Evolutionary conservation across 2,113 vertebrate genomes (phyloP).

Genomic region (Psittacula cyanocephala): DNA sequence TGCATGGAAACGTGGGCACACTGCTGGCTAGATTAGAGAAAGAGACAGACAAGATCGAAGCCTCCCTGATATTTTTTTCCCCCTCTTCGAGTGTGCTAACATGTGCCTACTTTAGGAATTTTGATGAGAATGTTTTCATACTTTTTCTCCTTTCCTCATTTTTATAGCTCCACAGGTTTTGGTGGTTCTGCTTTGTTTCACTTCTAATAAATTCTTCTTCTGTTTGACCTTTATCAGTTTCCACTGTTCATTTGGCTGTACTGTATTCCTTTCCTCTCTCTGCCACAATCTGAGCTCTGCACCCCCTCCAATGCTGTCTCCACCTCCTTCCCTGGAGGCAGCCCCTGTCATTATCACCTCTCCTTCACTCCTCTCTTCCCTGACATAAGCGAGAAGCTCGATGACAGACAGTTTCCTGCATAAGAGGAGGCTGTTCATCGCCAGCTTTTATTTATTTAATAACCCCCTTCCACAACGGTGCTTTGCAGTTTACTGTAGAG

Average conservation of each 20-base stretch:
- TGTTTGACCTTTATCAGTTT: neutral
- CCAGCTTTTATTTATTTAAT: neutral
- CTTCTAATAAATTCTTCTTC: neutral
- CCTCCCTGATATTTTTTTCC: neutral
- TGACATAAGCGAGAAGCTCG: neutral
- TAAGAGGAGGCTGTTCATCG: neutral
- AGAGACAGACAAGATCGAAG: constrained; percentile 1
- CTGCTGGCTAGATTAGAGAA: constrained; percentile 20
- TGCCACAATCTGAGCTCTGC: neutral
- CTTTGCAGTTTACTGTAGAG: neutral
- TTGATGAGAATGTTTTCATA: neutral
- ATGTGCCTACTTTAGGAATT: neutral
- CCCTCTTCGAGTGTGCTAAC: neutral
- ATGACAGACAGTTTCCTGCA: constrained; percentile 13
- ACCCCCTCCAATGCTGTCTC: neutral
- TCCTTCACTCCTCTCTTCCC: neutral
- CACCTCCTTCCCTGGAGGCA: constrained; percentile 6
- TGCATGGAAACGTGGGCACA: neutral
- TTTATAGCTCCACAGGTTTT: neutral
- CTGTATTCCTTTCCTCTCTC: neutral
- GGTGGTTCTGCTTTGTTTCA: neutral
- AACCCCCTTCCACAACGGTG: neutral
- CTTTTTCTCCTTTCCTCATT: neutral
- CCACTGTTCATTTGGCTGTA: neutral
- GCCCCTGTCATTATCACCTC: constrained; percentile 20